A percentile compares a stretch with the other conserved stretches of the same genome.
Evolutionary conservation across 1,140 invertebrate genomes (phyloP).

Genomic region (Eciton burchellii): DNA sequence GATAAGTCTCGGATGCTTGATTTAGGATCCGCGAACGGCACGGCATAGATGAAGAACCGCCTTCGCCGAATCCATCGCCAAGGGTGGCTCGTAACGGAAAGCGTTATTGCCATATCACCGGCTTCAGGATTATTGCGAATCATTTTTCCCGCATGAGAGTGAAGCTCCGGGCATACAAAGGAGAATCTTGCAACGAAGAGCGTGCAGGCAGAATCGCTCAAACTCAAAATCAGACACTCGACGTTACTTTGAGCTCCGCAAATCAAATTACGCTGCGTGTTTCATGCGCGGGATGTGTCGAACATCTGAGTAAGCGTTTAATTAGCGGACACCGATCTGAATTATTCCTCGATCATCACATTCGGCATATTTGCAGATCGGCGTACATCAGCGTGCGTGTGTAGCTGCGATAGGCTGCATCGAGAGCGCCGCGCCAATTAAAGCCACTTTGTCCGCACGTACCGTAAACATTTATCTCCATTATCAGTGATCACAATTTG

Average conservation of each 20-base stretch:
- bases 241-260: neutral
- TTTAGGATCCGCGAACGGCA: neutral
- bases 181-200: neutral
- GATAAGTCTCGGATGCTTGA: neutral
- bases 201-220: neutral
- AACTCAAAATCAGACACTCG: neutral
- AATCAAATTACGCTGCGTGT: neutral
- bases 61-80: conserved; percentile 45
- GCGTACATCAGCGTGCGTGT: neutral
- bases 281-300: neutral
- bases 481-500: conserved; percentile 17
- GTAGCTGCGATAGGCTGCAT: neutral
- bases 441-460: conserved; percentile 17
- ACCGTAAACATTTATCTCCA: conserved; percentile 14
- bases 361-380: too few species aligned
- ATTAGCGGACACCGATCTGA: too few species aligned
- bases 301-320: too few species aligned
- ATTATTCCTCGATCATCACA: neutral
- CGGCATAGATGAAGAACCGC: conserved; percentile 53
- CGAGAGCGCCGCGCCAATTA: neutral
- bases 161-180: conserved; percentile 62
- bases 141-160: conserved; percentile 82
- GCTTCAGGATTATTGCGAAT: conserved; percentile 81
- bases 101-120: conserved; percentile 80
- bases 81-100: conserved; percentile 78